Evolutionary conservation across 23 tunicate genomes (phyloP), one percentile per base, ranked within the genome.

Genomic region (Corella eumyota): DNA sequence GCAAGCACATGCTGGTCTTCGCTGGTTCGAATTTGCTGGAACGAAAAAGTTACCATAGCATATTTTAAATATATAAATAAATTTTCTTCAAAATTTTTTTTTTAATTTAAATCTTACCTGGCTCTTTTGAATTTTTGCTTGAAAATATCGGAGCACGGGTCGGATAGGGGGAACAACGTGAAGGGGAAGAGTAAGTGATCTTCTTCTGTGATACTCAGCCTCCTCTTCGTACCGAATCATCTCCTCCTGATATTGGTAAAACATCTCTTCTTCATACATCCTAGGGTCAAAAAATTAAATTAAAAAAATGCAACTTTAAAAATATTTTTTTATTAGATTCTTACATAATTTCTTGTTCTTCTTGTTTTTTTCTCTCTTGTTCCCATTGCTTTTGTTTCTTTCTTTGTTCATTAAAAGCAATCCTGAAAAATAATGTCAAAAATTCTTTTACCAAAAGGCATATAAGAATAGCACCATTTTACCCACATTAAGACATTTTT

Each of bases 301-400:
- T 40, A 40, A 40, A 40, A 40, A n/a, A n/a, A n/a, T n/a, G n/a
- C n/a, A n/a, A n/a, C n/a, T n/a, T n/a, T n/a, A 40, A 11, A 40
- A 40, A 40, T 9, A 40, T 11, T n/a, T n/a, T n/a, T n/a, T n/a
- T n/a, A n/a, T n/a, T 40, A 40, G 11, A 40, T 51, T 3, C 59
- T 28, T 4, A 75, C 82, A 67, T 75, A 47, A 75, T 75, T 20
- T 75, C 82, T n/a, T 58, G 67, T 57, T 65, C 82, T 58, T 75
- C 73, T 55, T 50, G 64, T 25, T 52, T 66, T 61, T 38, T 31
- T 67, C 66, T 66, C 44, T 75, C 67, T 34, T 30, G 46, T 30
- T 66, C 45, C 82, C 66, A 58, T 40, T 66, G 27, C 64, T 25
- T 32, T 29, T 64, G 23, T 58, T 75, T 59, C 32, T 66, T 57